These are phyloP conservation scores for Scartelaos histophorus DNA, from an alignment of 2,113 vertebrate genomes.

Conservation along the genomic window DNA sequence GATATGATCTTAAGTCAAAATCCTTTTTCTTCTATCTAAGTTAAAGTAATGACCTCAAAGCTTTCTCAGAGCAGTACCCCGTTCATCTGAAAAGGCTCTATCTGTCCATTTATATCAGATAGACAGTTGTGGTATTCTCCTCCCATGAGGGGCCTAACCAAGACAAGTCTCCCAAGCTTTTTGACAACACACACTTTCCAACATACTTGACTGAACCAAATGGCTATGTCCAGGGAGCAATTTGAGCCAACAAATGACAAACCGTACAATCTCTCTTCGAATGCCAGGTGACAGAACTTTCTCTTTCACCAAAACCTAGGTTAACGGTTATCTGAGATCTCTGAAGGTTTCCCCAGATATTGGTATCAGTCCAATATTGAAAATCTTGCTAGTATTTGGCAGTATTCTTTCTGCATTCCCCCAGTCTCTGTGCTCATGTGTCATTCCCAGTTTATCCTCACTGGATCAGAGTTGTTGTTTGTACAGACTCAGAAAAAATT, in stretches of 20 bases:
- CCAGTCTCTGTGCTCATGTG: no score
- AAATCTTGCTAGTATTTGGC: no score
- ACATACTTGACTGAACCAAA: constrained; percentile 47
- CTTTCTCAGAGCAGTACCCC: constrained; percentile 29
- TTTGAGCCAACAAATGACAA: constrained; percentile 40
- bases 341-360: no score
- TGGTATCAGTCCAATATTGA: no score
- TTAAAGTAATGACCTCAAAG: constrained; percentile 54
- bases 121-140: constrained; percentile 61
- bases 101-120: constrained; percentile 56
- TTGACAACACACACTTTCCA: constrained; percentile 37
- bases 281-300: not conserved
- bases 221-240: constrained; percentile 46
- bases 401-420: no score
- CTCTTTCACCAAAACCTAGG: constrained; percentile 4
- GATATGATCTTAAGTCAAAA: constrained; percentile 50
- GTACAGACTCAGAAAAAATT: no score
- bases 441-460: no score
- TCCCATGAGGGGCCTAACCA: constrained; percentile 53
- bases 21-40: constrained; percentile 40
- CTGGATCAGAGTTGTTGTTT: no score
- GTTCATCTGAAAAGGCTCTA: constrained; percentile 15
- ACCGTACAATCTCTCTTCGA: not conserved
- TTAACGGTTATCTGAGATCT: no score
- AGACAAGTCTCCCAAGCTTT: constrained; percentile 58